Conservation (phyloP, 2,797 vertebrate species). For the Thunnus albacares region DNA sequence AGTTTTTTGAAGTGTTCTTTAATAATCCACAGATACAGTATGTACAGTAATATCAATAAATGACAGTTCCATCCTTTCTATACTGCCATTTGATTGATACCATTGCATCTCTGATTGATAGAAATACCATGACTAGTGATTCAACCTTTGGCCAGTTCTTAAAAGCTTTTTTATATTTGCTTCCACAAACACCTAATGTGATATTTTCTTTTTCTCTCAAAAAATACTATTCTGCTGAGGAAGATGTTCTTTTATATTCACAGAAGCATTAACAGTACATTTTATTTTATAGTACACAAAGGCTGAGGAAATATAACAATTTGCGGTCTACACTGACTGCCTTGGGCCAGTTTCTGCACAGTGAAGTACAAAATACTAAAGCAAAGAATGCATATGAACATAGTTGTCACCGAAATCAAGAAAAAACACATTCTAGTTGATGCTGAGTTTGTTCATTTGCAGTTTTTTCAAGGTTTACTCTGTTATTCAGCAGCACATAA, state of each 20-base stretch:
- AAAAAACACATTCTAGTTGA: slow-evolving; percentile 5
- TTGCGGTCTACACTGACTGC: neutral
- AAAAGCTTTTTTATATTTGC: slow-evolving; percentile 12
- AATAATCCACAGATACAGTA: neutral
- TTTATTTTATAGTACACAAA: neutral
- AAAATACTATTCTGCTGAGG: slow-evolving; percentile 1
- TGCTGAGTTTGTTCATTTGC: neutral
- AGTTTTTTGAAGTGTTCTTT: neutral
- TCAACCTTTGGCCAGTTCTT: neutral
- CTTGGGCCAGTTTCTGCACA: neutral
- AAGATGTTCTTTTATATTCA: neutral
- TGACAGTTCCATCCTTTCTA: neutral
- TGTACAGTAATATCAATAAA: neutral
- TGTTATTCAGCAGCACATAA: neutral
- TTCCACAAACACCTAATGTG: neutral
- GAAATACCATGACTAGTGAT: neutral
- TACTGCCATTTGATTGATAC: slow-evolving; percentile 1
- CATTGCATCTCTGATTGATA: neutral
- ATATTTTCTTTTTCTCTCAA: neutral
- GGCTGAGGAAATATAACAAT: slow-evolving; percentile 3
- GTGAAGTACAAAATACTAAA: slow-evolving; percentile 14
- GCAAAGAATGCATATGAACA: neutral
- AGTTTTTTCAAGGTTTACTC: neutral
- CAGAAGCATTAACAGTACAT: slow-evolving; percentile 10
- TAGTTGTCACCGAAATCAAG: neutral